A percentile compares a stretch with the other conserved stretches of the same genome.
phyloP scores from a whole-genome alignment of 2,888 invertebrate species.

The Chironomus riparius region DNA sequence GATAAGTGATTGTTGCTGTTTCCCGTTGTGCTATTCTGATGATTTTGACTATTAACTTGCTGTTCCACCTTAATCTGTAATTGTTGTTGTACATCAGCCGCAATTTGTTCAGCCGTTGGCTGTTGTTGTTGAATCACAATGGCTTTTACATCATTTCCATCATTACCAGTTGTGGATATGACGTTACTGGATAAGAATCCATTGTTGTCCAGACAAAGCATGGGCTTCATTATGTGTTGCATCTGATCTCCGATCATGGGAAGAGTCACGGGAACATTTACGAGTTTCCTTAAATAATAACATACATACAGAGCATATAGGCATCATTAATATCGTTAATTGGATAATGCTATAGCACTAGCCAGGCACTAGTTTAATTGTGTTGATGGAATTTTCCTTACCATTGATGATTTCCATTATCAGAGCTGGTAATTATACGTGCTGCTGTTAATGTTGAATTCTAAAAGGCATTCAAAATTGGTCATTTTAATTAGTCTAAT shows the following conservation, averaged over 20 bases:
- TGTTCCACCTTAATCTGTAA: slow-evolving; percentile 30
- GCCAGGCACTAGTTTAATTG: too few species aligned
- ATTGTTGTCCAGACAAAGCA: slow-evolving; percentile 79
- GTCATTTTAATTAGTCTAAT: not conserved
- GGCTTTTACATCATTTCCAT: slow-evolving; percentile 56
- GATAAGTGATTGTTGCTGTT: slow-evolving; percentile 34
- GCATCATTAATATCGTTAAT: too few species aligned
- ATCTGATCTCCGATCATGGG: slow-evolving; percentile 75
- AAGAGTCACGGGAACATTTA: slow-evolving; percentile 54
- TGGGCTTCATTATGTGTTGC: slow-evolving; percentile 64
- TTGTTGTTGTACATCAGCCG: slow-evolving; percentile 33
- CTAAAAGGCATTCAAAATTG: slow-evolving; percentile 13
- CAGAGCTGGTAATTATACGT: slow-evolving; percentile 31
- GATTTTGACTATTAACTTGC: slow-evolving; percentile 30
- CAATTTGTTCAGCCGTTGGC: slow-evolving; percentile 31
- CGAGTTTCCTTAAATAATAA: slow-evolving; percentile 38
- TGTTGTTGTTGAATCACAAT: slow-evolving; percentile 65
- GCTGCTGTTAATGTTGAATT: slow-evolving; percentile 29
- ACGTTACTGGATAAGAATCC: slow-evolving; percentile 65
- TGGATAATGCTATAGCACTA: too few species aligned
- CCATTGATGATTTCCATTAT: slow-evolving; percentile 24
- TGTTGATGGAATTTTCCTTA: not conserved
- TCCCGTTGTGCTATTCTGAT: slow-evolving; percentile 29
- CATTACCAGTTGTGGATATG: slow-evolving; percentile 33
- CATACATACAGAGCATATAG: too few species aligned